These are phyloP conservation scores for Labeo rohita DNA, from an alignment of 2,113 vertebrate genomes.

Conservation along the genomic window DNA sequence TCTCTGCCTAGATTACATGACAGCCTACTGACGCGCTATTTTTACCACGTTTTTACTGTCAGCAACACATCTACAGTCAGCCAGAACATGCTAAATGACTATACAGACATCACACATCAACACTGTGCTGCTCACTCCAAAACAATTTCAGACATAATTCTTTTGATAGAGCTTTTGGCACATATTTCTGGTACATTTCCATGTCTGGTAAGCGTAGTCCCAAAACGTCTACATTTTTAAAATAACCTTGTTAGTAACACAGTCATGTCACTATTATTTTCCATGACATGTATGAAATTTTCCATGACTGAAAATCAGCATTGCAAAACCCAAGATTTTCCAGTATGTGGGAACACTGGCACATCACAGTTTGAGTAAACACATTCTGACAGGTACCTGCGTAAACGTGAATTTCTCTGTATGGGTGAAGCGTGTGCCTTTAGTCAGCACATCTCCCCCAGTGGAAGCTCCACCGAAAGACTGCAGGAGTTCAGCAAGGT, in stretches of 20 bases:
- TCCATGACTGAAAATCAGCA: not conserved
- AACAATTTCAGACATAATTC: not conserved
- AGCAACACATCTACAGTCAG: not conserved
- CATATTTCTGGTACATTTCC: not conserved
- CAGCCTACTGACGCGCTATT: not conserved
- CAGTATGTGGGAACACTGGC: not conserved
- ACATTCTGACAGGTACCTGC: slow-evolving; percentile 71
- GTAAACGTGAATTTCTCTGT: slow-evolving; percentile 86
- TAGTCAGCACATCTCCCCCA: slow-evolving; percentile 68
- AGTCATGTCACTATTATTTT: not conserved
- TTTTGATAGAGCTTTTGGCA: not conserved
- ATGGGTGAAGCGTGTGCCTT: slow-evolving; percentile 88
- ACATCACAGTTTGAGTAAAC: not conserved
- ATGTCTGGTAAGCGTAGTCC: not conserved
- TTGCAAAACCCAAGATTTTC: not conserved
- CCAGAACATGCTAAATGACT: not conserved
- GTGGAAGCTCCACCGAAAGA: slow-evolving; percentile 70
- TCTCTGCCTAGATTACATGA: not conserved
- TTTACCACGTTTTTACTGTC: not conserved
- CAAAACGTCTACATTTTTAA: not conserved
- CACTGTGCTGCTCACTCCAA: not conserved
- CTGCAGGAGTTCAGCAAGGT: slow-evolving; percentile 82
- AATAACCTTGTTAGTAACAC: slow-evolving; percentile 6
- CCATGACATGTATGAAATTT: not conserved
- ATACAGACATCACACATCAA: not conserved